Evolutionary conservation across 1,140 invertebrate genomes (phyloP), one percentile per base, ranked within the genome.

Genomic region (Apis cerana): DNA sequence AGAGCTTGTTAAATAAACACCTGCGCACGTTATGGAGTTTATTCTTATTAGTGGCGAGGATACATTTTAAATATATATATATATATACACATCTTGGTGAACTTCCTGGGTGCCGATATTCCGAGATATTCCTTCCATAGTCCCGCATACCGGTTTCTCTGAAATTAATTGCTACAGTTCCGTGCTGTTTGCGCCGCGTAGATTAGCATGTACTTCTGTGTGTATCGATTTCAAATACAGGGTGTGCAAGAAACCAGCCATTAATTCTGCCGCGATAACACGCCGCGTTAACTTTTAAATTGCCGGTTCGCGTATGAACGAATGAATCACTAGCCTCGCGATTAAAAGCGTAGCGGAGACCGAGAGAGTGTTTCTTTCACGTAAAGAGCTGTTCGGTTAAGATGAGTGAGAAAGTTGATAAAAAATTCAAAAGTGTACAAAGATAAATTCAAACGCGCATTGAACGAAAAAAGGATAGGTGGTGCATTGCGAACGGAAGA

Each of bases 121-220:
- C 50, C 58, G 11, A 58, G 56, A 69, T 79, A 43, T 10, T 79
- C 48, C 33, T n/a, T 21, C 68, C 79, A 80, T 78, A 74, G 54
- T 43, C 56, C 58, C 19, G 13, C 56, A 68, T 69, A 81, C 79
- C 48, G 84, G 75, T 75, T 85, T 43, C 67, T 61, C 56, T 71
- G n/a, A 75, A 83, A 83, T 77, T 79, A 77, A 83, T 83, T 83
- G 69, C 81, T 70, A 43, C 67, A 69, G 72, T 56, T 67, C 23
- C 27, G 65, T 48, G 27, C 52, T 65, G 27, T 78, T 83, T 70
- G 52, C 65, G 27, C 75, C 62, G 48, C 52, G 23, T 67, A 58
- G 52, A 78, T 78, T 78, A 68, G 75, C 54, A 58, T 59, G 64
- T 23, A 68, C 75, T 23, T 56, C 27, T 48, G 75, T 64, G 75